A percentile compares a stretch with the other conserved stretches of the same genome.
These are phyloP conservation scores for Pseudomyrmex cubaensis DNA, from an alignment of 1,140 invertebrate genomes.

Conservation along the genomic window DNA sequence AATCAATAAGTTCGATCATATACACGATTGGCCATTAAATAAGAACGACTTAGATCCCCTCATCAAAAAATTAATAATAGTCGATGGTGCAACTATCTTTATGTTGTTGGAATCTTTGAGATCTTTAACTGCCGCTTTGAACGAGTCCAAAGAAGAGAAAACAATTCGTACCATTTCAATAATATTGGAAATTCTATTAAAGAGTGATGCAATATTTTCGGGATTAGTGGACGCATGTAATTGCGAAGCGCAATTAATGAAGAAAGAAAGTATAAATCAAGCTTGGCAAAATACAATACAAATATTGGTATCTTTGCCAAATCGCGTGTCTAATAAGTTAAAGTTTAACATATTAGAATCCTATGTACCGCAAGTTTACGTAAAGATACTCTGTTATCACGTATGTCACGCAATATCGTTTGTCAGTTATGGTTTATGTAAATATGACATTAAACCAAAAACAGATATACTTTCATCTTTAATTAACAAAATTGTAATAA, in stretches of 20 bases:
- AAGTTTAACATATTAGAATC: slow-evolving; percentile 85
- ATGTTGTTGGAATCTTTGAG: slow-evolving; percentile 85
- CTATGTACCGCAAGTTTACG: slow-evolving; percentile 87
- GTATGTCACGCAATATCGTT: slow-evolving; percentile 87
- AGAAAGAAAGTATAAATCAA: slow-evolving; percentile 73
- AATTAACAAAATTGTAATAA: slow-evolving; percentile 87
- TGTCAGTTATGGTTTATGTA: slow-evolving; percentile 82
- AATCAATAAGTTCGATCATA: slow-evolving; percentile 83
- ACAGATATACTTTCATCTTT: slow-evolving; percentile 85
- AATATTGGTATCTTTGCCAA: slow-evolving; percentile 88
- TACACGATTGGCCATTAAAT: slow-evolving; percentile 84
- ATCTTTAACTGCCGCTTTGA: slow-evolving; percentile 84
- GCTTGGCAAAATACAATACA: slow-evolving; percentile 87
- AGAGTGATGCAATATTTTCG: slow-evolving; percentile 86
- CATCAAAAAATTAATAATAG: slow-evolving; percentile 82
- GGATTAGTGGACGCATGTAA: slow-evolving; percentile 82
- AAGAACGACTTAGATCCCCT: slow-evolving; percentile 77
- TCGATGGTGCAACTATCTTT: slow-evolving; percentile 84
- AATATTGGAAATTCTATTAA: slow-evolving; percentile 85
- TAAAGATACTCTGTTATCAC: slow-evolving; percentile 87
- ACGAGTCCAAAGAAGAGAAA: slow-evolving; percentile 77
- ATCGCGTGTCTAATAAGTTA: slow-evolving; percentile 88
- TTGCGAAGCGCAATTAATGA: slow-evolving; percentile 51
- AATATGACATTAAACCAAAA: slow-evolving; percentile 81
- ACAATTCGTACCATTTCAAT: slow-evolving; percentile 79